Evolutionary conservation across 2,797 vertebrate species (phyloP).

Genomic region (Sebastes elongatus): DNA sequence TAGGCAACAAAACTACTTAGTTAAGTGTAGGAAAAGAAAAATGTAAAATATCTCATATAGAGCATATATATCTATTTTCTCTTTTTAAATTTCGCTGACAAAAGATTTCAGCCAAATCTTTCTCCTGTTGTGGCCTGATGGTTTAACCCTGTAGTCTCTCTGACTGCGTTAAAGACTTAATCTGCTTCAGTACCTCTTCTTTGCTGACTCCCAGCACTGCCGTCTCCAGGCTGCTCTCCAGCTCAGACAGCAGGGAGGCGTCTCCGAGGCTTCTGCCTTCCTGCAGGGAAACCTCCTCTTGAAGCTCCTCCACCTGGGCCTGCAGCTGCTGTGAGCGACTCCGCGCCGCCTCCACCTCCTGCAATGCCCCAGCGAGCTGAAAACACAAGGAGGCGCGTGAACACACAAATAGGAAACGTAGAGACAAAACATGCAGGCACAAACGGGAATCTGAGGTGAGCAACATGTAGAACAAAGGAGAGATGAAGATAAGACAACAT

Average conservation of each 20-base stretch:
- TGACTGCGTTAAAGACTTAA: not conserved
- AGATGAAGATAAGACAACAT: not conserved
- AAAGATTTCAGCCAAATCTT: not conserved
- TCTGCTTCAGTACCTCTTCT: slow-evolving; percentile 72
- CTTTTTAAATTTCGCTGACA: not conserved
- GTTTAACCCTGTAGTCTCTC: not conserved
- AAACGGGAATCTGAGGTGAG: not conserved
- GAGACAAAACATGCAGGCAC: not conserved
- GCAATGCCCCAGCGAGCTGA: slow-evolving; percentile 75
- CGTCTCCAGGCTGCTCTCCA: slow-evolving; percentile 76
- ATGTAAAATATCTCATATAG: not conserved
- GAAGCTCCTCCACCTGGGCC: slow-evolving; percentile 79
- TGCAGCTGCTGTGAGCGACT: slow-evolving; percentile 77
- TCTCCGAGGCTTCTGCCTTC: slow-evolving; percentile 63
- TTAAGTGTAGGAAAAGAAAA: not conserved
- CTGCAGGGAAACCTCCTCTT: slow-evolving; percentile 79
- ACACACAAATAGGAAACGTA: not conserved
- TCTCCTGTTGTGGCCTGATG: not conserved
- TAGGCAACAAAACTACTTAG: too few relatives aligned
- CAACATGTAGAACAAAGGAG: not conserved
- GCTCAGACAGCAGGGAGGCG: slow-evolving; percentile 80
- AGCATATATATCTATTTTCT: not conserved
- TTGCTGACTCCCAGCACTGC: slow-evolving; percentile 62
- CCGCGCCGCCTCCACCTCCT: slow-evolving; percentile 70
- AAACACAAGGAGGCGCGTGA: not conserved